Conservation (phyloP, 2,113 vertebrate genomes). For the Ceuthmochares aereus region DNA sequence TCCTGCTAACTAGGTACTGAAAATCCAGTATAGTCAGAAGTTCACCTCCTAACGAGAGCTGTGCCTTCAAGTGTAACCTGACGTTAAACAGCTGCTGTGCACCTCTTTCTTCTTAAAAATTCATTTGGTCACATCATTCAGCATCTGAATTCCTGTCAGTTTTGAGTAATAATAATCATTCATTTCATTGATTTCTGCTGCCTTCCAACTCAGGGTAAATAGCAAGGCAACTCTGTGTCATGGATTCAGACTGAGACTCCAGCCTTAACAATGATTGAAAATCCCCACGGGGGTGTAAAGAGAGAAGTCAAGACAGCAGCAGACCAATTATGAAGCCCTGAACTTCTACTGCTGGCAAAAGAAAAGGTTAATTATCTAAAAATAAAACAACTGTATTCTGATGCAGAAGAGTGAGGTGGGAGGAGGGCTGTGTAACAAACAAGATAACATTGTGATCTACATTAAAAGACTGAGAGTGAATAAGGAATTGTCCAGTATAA, state of each 20-base stretch:
- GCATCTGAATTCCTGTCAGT: constrained; percentile 26
- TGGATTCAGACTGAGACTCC: background rate
- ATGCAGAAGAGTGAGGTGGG: background rate
- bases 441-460: background rate
- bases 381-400: constrained; percentile 12
- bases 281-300: background rate
- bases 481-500: background rate
- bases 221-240: background rate
- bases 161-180: background rate
- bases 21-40: background rate
- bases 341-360: constrained; percentile 11
- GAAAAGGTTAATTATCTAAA: constrained; percentile 58
- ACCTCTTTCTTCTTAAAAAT: constrained; percentile 12
- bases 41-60: background rate
- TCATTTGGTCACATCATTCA: background rate
- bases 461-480: background rate
- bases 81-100: fast-evolving
- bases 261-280: constrained; percentile 28
- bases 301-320: constrained; percentile 32
- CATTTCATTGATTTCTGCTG: constrained; percentile 23
- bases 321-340: constrained; percentile 27
- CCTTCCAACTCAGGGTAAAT: background rate
- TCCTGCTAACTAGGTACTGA: background rate
- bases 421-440: background rate
- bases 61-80: background rate